Conservation (phyloP, 1,140 invertebrate genomes). For the Lepidurus couesii region DNA sequence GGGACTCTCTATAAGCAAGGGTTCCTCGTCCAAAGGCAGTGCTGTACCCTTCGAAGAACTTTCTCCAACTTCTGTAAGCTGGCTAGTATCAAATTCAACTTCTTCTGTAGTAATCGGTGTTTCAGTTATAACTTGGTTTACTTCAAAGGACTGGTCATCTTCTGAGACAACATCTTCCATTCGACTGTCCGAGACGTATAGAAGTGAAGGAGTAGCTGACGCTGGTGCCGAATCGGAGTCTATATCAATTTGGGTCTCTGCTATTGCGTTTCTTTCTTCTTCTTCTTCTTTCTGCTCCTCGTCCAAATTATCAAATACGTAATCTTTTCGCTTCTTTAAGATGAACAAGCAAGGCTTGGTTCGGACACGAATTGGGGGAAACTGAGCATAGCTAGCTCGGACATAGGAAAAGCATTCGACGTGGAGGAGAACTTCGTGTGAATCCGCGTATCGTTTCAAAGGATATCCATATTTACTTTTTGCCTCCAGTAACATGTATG, state of each 20-base stretch:
- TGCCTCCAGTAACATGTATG: constrained; percentile 71
- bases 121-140: background rate
- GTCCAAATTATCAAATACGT: constrained; percentile 39
- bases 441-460: constrained; percentile 61
- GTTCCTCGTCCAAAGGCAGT: background rate
- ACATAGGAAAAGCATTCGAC: constrained; percentile 76
- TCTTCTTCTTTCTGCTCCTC: constrained; percentile 25
- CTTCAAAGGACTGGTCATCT: background rate
- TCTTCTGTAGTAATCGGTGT: background rate
- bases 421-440: constrained; percentile 65
- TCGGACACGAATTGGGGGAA: constrained; percentile 71
- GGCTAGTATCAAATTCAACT: background rate
- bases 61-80: background rate
- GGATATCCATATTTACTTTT: constrained; percentile 71
- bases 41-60: background rate
- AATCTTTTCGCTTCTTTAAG: constrained; percentile 50
- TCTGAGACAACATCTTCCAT: background rate
- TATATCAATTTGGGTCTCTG: constrained; percentile 34
- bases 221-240: background rate
- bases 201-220: background rate
- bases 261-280: constrained; percentile 10
- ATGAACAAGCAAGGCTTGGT: constrained; percentile 72
- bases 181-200: constrained; percentile 5
- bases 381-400: constrained; percentile 65
- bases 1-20: background rate